These are phyloP conservation scores for Torymus tubicola DNA, from an alignment of 2,888 invertebrate genomes.

Conservation along the genomic window DNA sequence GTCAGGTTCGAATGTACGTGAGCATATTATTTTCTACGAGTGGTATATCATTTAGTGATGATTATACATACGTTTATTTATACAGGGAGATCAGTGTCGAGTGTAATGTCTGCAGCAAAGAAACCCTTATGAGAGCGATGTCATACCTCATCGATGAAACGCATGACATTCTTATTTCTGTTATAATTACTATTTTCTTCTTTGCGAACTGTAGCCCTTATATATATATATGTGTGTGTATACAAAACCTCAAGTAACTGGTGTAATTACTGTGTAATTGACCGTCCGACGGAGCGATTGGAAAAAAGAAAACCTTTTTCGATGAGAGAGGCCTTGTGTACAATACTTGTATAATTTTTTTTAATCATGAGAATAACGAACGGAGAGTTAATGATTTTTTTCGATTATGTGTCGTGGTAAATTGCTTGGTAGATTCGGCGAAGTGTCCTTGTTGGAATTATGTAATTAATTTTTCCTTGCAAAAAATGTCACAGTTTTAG, in stretches of 20 bases:
- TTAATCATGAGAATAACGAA: conserved; percentile 35
- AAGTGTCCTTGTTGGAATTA: conserved; percentile 16
- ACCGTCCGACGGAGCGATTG: conserved; percentile 50
- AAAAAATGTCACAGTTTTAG: conserved; percentile 35
- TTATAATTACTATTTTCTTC: conserved; percentile 33
- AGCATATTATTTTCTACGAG: conserved; percentile 57
- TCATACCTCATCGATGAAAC: conserved; percentile 45
- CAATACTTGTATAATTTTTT: conserved; percentile 53
- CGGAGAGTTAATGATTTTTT: conserved; percentile 30
- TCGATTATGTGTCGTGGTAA: conserved; percentile 14
- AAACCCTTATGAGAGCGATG: conserved; percentile 36
- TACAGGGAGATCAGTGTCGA: conserved; percentile 48
- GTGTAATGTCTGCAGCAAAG: conserved; percentile 49
- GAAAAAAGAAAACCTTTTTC: conserved; percentile 53
- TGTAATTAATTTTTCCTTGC: conserved; percentile 27
- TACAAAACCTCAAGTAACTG: conserved; percentile 55
- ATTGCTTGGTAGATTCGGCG: conserved; percentile 28
- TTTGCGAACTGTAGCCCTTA: conserved; percentile 42
- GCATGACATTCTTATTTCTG: conserved; percentile 52
- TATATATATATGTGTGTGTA: conserved; percentile 53
- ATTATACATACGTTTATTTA: conserved; percentile 52
- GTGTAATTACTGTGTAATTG: conserved; percentile 61
- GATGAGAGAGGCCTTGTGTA: conserved; percentile 57
- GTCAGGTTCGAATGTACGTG: conserved; percentile 55
- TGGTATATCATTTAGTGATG: conserved; percentile 50